phyloP scores from a whole-genome alignment of 2,797 vertebrate genomes.

The Pelochelys cantorii region DNA sequence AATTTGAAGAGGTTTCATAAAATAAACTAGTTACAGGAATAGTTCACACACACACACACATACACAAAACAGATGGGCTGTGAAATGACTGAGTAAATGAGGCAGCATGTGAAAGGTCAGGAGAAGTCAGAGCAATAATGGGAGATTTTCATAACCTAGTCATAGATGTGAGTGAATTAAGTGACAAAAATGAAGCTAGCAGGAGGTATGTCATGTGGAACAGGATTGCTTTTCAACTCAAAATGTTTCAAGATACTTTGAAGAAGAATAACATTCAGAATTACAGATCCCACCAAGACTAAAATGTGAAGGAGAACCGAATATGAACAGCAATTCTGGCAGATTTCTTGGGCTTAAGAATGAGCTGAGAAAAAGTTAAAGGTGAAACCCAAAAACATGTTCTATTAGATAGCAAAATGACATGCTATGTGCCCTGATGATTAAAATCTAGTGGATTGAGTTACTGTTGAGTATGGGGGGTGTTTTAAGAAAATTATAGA shows the following conservation, averaged over 20 bases:
- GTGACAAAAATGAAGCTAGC: conserved; percentile 40
- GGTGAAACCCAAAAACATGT: background rate
- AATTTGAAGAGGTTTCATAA: conserved; percentile 8
- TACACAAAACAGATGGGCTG: conserved; percentile 40
- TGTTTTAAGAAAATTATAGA: background rate
- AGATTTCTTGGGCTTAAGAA: background rate
- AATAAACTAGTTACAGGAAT: conserved; percentile 18
- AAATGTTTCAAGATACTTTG: conserved; percentile 37
- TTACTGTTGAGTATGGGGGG: background rate
- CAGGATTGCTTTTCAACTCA: background rate
- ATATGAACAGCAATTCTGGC: background rate
- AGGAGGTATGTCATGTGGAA: background rate
- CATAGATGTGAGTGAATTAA: conserved; percentile 40
- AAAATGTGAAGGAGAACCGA: background rate
- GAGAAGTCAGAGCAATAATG: conserved; percentile 42
- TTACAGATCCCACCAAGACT: background rate
- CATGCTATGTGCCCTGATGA: background rate
- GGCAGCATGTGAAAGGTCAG: conserved; percentile 64
- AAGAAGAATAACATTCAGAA: conserved; percentile 31
- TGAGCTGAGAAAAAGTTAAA: conserved; percentile 17
- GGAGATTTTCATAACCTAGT: conserved; percentile 63
- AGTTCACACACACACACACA: background rate
- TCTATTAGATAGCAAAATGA: background rate
- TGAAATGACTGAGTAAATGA: conserved; percentile 69
- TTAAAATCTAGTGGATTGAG: conserved; percentile 12